Base-by-base conservation (phyloP, 1,140 invertebrate genomes). In the Nymphalis io region DNA sequence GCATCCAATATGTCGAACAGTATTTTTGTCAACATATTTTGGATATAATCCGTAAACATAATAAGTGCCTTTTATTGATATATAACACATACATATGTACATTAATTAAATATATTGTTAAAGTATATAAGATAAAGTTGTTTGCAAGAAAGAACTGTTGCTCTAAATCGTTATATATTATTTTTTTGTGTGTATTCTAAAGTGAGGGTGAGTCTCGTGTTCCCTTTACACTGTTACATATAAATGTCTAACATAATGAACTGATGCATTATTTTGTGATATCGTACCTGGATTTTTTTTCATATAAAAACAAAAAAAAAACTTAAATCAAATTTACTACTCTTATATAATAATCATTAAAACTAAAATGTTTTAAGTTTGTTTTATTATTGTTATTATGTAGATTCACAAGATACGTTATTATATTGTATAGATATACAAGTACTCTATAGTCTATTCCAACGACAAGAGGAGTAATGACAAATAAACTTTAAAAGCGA, bases 41-140 rank as follows among this genome's bases (percentile, higher is more conserved):
- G 55, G 55, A 58, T 58, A 33, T 33, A 33, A 58, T 58, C 55
- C 21, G 38, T 38, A 23, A 58, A 58, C 55, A 23, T 38, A 38
- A 33, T 51, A 58, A 58, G 55, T 58, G 55, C 55, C 55, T 58
- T 58, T 51, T 51, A 51, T 46, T n/a, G 15, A 46, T 51, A 51
- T 51, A 2, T 51, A 51, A 20, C 18, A 46, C 42, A 46, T n/a
- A 46, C 2, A 13, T 46, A 8, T 60, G 38, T 60, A 40, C 20
- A 60, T 60, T 60, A 60, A 60, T 18, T 18, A 60, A 67, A 23
- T 59, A 67, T 59, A 40, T 46, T 58, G 44, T 27, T 15, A n/a
- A 46, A 46, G 1, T 4, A 15, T 42, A 42, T 42, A 42, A 15
- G 15, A 42, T 42, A n/a, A 20, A 48, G 16, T 48, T 18, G 46